These are phyloP conservation scores for Falco punctatus DNA, from an alignment of 2,113 vertebrate species.

Conservation along the genomic window DNA sequence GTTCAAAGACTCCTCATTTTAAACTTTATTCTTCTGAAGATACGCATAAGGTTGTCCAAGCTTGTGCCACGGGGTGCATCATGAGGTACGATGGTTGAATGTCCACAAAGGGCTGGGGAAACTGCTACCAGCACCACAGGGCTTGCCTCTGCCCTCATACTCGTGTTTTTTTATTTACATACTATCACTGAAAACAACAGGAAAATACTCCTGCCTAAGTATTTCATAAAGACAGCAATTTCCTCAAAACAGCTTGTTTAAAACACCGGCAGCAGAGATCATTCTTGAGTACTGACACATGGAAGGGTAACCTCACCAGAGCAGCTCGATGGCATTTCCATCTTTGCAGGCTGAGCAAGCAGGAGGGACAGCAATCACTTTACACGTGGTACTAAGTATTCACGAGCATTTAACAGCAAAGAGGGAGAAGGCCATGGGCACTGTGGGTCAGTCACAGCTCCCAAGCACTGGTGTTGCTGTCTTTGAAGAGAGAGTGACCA, in stretches of 20 bases:
- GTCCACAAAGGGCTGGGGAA: background rate
- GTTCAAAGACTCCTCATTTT: background rate
- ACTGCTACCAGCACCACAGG: background rate
- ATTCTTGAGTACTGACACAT: background rate
- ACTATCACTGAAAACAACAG: background rate
- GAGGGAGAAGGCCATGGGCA: background rate
- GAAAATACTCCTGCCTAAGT: background rate
- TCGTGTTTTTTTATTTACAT: background rate
- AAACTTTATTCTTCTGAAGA: background rate
- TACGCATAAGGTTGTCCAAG: background rate
- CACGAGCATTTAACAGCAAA: background rate
- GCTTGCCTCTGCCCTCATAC: background rate
- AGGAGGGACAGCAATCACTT: background rate
- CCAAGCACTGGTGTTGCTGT: background rate
- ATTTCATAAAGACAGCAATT: background rate
- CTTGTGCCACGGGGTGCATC: rapidly evolving
- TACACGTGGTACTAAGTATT: background rate
- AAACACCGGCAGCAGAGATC: background rate
- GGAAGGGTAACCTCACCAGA: background rate
- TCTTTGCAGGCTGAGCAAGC: background rate
- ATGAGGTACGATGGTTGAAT: rapidly evolving
- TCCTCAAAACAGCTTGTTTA: background rate
- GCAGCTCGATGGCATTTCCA: background rate
- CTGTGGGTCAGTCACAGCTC: background rate
- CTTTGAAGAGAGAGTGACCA: background rate